Conservation (phyloP, 2,797 vertebrate genomes). For the Brachyalestes nurse region DNA sequence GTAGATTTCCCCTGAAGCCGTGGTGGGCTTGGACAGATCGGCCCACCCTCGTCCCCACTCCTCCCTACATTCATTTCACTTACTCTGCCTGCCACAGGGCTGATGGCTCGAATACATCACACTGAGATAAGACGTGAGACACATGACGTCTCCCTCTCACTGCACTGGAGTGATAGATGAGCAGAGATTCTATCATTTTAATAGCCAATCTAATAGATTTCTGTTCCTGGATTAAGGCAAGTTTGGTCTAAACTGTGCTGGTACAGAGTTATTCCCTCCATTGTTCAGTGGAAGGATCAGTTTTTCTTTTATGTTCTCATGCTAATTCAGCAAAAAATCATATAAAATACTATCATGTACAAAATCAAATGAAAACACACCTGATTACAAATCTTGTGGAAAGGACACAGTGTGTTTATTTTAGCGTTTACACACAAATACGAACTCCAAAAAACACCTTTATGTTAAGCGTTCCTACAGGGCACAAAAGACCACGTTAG, state of each 20-base stretch:
- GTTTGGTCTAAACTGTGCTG: conserved; percentile 1
- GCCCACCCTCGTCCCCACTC: conserved; percentile 19
- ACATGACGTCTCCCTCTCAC: conserved; percentile 18
- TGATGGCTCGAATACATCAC: conserved; percentile 38
- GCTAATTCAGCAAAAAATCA: too few relatives aligned
- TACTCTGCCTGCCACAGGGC: conserved; percentile 18
- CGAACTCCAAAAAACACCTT: too few relatives aligned
- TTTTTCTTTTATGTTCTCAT: not conserved
- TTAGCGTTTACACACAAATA: not conserved
- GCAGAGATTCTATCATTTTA: conserved; percentile 13
- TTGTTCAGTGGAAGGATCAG: not conserved
- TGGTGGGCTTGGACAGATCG: not conserved
- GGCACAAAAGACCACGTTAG: too few relatives aligned
- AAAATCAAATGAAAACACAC: not conserved
- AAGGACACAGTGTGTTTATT: not conserved
- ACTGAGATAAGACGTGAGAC: conserved; percentile 32
- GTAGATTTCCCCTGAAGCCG: not conserved
- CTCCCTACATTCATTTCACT: conserved; percentile 28
- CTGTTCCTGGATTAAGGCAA: conserved; percentile 21
- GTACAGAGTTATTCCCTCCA: not conserved
- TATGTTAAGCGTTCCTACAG: too few relatives aligned
- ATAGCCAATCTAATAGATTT: conserved; percentile 26
- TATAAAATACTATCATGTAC: too few relatives aligned
- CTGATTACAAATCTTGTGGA: not conserved
- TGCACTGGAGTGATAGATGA: conserved; percentile 9